Evolutionary conservation across 2,797 vertebrate species (phyloP), one percentile per base, ranked within the genome.

Genomic region (Pangasius larnaudii): DNA sequence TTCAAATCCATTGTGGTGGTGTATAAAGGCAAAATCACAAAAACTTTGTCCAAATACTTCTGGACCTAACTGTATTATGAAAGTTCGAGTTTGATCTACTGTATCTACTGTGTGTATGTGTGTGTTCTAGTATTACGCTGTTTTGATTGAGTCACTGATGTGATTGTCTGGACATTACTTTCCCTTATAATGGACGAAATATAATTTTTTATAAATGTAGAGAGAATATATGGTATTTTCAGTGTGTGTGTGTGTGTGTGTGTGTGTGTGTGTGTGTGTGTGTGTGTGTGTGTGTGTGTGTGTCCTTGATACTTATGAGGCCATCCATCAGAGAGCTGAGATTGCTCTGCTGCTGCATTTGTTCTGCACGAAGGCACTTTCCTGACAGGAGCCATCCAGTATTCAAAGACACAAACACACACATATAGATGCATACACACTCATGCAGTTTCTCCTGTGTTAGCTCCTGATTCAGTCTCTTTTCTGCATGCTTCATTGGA

Each of bases 381-480:
- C 80, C 78, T 90, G 85, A 87, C 87, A 83, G 63, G 69, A 84
- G 39, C 86, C 65, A 67, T 59, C 79, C 75, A 88, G 75, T 85
- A 86, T 67, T 49, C 56, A 83, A 53, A 69, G 69, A 87, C 81
- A 85, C 89, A 84, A 30, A 49, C 89, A 87, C 86, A 87, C 74
- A 67, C 75, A 80, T 53, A 84, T 61, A 86, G 18, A 63, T 42
- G 83, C 58, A 85, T 51, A 90, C 49, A 77, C 8, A 81, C 39
- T 67, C 61, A 84, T 82, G 58, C 58, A 56, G 22, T 79, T 71
- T 59, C 80, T 71, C 39, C 74, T 69, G 85, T 77, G 69, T 81
- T 86, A 13, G 88, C 79, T 91, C 89, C 92, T 91, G 90, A 91
- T 89, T 91, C 88, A 88, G 90, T 84, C 59, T 82, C 61, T 69